Percentiles rank a stretch among this genome's conserved stretches.
Evolutionary conservation across 2,888 invertebrate genomes (phyloP).

Genomic region (Ochropleura plecta): DNA sequence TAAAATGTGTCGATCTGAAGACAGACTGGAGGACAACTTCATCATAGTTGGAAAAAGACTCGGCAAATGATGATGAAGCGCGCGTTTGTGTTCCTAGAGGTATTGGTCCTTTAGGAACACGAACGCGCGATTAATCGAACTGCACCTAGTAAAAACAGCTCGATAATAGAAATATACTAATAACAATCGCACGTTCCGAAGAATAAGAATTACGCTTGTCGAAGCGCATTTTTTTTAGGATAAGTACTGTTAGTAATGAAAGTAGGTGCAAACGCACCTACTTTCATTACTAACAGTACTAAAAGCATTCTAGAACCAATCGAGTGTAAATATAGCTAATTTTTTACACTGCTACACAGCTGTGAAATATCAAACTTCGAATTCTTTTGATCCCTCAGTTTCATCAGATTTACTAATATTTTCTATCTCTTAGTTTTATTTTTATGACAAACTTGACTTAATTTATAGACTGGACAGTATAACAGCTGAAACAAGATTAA

Average conservation of each 20-base stretch:
- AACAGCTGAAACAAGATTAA: not conserved
- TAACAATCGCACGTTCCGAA: not conserved
- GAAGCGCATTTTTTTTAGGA: not conserved
- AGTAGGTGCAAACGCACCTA: no score
- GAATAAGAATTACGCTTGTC: not conserved
- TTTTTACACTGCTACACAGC: not conserved
- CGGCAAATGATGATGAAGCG: no score
- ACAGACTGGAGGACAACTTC: no score
- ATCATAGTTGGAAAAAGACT: no score
- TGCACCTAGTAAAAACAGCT: no score
- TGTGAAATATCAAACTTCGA: not conserved
- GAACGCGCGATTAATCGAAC: no score
- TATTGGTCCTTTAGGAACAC: no score
- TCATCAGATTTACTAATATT: not conserved
- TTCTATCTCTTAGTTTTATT: not conserved
- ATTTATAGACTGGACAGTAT: not conserved
- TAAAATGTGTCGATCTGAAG: no score
- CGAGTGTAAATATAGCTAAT: not conserved
- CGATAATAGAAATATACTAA: no score
- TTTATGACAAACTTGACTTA: constrained; percentile 11
- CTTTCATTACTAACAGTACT: not conserved
- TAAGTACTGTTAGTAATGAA: no score
- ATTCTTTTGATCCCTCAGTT: constrained; percentile 18
- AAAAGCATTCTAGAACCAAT: not conserved
- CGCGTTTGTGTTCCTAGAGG: no score